Conservation (phyloP, 2,888 invertebrate species). For the Bhutanitis thaidina region DNA sequence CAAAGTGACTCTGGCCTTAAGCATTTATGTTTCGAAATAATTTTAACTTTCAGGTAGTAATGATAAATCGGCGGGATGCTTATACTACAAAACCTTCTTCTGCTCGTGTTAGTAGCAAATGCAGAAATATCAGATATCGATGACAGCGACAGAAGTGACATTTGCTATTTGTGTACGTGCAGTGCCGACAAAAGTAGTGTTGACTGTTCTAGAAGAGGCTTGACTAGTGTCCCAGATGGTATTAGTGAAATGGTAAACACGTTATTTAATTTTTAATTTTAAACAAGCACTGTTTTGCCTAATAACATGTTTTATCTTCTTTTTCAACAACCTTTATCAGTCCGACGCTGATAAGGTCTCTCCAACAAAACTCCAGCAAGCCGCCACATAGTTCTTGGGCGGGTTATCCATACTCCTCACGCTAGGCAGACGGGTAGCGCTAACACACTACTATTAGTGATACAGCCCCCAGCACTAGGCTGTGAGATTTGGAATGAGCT, state of each 20-base stretch:
- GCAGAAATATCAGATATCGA: slow-evolving; percentile 48
- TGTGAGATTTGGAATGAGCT: too few species aligned
- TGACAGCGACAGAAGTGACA: slow-evolving; percentile 42
- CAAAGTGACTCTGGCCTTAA: not conserved
- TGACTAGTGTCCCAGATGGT: slow-evolving; percentile 63
- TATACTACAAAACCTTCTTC: slow-evolving; percentile 38
- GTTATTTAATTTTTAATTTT: too few species aligned
- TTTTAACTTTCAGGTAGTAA: slow-evolving; percentile 55
- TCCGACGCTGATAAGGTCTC: too few species aligned
- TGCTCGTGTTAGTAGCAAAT: slow-evolving; percentile 36
- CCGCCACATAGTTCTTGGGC: too few species aligned
- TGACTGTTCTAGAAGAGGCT: slow-evolving; percentile 65
- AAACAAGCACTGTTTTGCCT: too few species aligned
- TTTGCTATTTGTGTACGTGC: slow-evolving; percentile 58
- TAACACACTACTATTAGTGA: too few species aligned
- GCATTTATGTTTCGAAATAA: not conserved
- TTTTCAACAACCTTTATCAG: too few species aligned
- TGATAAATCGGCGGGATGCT: slow-evolving; percentile 61
- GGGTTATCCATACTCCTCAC: too few species aligned
- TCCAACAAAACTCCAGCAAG: too few species aligned
- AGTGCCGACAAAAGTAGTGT: slow-evolving; percentile 46
- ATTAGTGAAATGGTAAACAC: slow-evolving; percentile 51
- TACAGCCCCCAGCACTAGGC: too few species aligned
- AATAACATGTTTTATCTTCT: too few species aligned
- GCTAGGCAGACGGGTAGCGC: too few species aligned